These are phyloP conservation scores for Motacilla alba DNA, from an alignment of 2,113 vertebrate genomes.

Conservation along the genomic window DNA sequence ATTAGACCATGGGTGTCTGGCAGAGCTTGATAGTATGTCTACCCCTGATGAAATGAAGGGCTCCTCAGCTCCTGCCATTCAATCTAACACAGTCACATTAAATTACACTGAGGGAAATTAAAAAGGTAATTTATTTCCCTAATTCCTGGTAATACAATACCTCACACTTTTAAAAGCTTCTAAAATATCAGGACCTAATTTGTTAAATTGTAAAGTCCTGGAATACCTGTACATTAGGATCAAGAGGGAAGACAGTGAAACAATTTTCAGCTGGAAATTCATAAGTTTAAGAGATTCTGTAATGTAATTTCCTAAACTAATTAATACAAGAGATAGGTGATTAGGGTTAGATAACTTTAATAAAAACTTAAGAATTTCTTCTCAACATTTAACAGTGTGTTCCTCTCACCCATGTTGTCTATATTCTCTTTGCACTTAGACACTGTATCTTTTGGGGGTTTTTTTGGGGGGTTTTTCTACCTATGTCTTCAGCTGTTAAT, in stretches of 20 bases:
- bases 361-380: not conserved
- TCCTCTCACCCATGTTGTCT: not conserved
- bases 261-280: not conserved
- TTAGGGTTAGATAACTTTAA: not conserved
- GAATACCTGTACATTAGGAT: not conserved
- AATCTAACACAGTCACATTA: not conserved
- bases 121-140: not conserved
- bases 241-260: not conserved
- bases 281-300: not conserved
- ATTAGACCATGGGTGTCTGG: not conserved
- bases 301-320: not conserved
- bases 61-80: not conserved
- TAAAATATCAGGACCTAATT: not conserved
- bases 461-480: accelerated
- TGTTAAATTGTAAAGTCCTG: not conserved
- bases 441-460: not conserved
- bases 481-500: not conserved
- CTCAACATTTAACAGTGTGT: not conserved
- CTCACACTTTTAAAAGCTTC: not conserved
- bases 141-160: not conserved
- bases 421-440: not conserved
- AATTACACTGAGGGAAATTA: not conserved
- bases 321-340: not conserved
- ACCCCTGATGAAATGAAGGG: not conserved
- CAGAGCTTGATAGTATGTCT: not conserved